A percentile compares a stretch with the other conserved stretches of the same genome.
phyloP scores from a whole-genome alignment of 2,113 vertebrate genomes.

The Megaleporinus macrocephalus region DNA sequence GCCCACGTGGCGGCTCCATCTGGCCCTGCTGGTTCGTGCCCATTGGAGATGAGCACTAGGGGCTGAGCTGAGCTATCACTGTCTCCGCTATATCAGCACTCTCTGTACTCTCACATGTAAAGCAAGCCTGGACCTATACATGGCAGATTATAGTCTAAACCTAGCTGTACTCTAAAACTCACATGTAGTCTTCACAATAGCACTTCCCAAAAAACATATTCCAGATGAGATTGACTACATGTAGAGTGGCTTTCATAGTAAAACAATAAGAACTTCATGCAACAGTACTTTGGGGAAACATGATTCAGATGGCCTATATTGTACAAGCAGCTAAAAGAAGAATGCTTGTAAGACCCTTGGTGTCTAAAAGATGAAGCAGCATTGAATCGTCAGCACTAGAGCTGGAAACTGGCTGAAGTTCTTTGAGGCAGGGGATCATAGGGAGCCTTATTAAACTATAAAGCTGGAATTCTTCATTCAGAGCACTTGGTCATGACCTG shows the following conservation, averaged over 20 bases:
- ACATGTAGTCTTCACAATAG: too few relatives aligned
- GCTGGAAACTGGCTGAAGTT: neutral
- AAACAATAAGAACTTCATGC: neutral
- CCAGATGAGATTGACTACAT: too few relatives aligned
- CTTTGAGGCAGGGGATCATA: neutral
- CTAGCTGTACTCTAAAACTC: neutral
- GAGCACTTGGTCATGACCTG: neutral
- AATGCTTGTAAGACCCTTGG: neutral
- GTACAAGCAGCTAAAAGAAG: neutral
- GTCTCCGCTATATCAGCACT: slow-evolving; percentile 24
- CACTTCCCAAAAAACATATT: neutral
- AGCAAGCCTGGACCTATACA: neutral
- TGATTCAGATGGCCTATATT: neutral
- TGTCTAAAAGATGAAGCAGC: neutral
- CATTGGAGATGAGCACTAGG: slow-evolving; percentile 30
- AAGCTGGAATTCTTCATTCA: neutral
- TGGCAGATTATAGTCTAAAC: neutral
- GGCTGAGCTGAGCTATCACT: slow-evolving; percentile 15
- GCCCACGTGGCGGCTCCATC: slow-evolving; percentile 76
- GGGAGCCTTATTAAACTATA: neutral
- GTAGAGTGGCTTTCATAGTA: too few relatives aligned
- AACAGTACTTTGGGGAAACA: neutral
- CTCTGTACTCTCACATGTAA: neutral
- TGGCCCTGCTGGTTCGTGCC: slow-evolving; percentile 61
- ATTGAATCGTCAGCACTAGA: neutral